Evolutionary conservation across 2,113 vertebrate genomes (phyloP).

Genomic region (Montifringilla adamsi): DNA sequence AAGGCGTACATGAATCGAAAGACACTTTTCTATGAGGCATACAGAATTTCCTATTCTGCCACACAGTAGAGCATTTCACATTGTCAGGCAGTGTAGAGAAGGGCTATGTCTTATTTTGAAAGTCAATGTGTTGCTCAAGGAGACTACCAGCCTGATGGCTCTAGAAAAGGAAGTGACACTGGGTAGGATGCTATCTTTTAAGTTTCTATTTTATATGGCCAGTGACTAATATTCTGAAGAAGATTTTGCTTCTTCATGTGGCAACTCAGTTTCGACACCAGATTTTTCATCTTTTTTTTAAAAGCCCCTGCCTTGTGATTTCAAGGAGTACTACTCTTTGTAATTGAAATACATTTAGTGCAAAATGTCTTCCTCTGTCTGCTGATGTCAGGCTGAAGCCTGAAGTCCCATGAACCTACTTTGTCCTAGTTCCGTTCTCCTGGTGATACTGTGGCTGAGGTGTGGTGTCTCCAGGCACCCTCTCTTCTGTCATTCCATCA

Average conservation of each 20-base stretch:
- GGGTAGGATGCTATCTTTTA: background rate
- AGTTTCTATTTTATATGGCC: background rate
- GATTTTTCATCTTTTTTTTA: background rate
- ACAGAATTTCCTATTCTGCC: background rate
- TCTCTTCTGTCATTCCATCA: background rate
- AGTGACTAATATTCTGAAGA: background rate
- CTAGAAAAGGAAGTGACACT: background rate
- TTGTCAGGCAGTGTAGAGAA: background rate
- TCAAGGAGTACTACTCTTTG: background rate
- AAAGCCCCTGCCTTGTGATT: background rate
- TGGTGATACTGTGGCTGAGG: background rate
- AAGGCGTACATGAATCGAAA: background rate
- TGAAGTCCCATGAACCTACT: background rate
- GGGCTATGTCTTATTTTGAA: background rate
- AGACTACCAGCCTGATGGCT: background rate
- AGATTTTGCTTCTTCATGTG: background rate
- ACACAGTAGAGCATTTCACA: background rate
- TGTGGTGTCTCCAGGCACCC: background rate
- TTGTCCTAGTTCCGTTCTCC: background rate
- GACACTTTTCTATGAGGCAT: slow-evolving; percentile 34
- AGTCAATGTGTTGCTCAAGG: background rate
- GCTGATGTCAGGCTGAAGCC: background rate
- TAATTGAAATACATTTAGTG: background rate
- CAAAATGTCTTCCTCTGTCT: background rate
- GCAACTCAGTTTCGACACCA: background rate